phyloP scores from a whole-genome alignment of 2,797 vertebrate species.

The Hozukius guyotensis region DNA sequence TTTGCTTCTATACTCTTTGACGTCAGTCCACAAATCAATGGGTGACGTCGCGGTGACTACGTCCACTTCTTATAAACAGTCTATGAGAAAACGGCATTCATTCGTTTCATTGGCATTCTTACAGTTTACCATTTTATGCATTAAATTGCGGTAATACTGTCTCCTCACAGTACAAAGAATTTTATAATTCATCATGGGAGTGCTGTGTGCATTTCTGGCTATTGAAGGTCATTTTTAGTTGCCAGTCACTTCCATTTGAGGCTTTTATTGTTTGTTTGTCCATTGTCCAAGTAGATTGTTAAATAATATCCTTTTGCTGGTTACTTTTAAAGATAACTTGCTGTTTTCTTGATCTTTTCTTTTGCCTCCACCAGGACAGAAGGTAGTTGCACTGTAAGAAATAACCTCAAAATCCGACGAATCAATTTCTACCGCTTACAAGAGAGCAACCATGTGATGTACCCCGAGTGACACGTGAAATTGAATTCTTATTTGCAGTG shows the following conservation, averaged over 20 bases:
- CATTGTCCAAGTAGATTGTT: not conserved
- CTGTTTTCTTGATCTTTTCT: not conserved
- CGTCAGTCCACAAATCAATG: too few species aligned
- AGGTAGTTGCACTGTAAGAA: not conserved
- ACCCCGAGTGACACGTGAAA: constrained; percentile 35
- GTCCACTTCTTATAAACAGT: too few species aligned
- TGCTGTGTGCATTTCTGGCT: not conserved
- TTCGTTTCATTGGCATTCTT: not conserved
- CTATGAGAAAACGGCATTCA: not conserved
- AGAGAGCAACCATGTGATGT: constrained; percentile 7
- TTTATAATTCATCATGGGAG: not conserved
- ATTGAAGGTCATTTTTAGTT: not conserved
- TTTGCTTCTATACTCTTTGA: too few species aligned
- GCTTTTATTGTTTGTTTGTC: not conserved
- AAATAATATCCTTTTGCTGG: not conserved
- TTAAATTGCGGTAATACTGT: too few species aligned
- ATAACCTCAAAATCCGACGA: not conserved
- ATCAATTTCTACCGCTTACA: constrained; percentile 6
- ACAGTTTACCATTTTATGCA: not conserved
- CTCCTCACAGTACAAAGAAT: not conserved
- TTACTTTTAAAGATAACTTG: not conserved
- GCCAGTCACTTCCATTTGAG: not conserved
- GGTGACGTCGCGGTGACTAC: too few species aligned
- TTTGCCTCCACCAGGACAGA: not conserved
- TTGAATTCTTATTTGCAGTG: constrained; percentile 45